A percentile compares a stretch with the other conserved stretches of the same genome.
phyloP scores from a whole-genome alignment of 2,888 invertebrate species.

The Dendrolimus houi region DNA sequence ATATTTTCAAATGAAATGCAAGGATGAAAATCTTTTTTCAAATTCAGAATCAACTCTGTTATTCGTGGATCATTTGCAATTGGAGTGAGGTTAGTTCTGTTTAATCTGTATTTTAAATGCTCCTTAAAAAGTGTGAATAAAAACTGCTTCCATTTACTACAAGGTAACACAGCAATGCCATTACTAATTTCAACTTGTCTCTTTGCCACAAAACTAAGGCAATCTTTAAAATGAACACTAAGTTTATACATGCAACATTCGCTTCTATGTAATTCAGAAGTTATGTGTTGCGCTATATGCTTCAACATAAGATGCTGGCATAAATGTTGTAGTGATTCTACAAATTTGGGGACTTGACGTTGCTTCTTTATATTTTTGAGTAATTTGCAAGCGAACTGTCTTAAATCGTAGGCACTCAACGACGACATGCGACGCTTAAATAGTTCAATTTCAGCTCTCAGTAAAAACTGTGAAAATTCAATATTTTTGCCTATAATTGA shows the following conservation, averaged over 20 bases:
- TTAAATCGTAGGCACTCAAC: slow-evolving; percentile 45
- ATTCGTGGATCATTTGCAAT: slow-evolving; percentile 52
- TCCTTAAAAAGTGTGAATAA: slow-evolving; percentile 60
- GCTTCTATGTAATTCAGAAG: slow-evolving; percentile 24
- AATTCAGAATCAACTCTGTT: slow-evolving; percentile 36
- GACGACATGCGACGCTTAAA: slow-evolving; percentile 38
- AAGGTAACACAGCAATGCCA: slow-evolving; percentile 72
- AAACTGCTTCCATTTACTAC: slow-evolving; percentile 73
- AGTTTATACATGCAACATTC: slow-evolving; percentile 40
- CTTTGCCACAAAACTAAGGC: slow-evolving; percentile 67
- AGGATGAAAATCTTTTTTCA: slow-evolving; percentile 27
- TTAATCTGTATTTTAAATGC: slow-evolving; percentile 49
- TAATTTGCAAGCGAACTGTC: slow-evolving; percentile 51
- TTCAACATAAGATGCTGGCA: slow-evolving; percentile 50
- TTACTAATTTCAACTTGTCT: slow-evolving; percentile 66
- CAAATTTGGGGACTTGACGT: slow-evolving; percentile 16
- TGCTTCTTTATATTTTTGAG: slow-evolving; percentile 39
- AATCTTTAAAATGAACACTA: slow-evolving; percentile 71
- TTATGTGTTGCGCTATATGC: slow-evolving; percentile 47
- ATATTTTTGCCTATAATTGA: slow-evolving; percentile 38
- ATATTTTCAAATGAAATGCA: slow-evolving; percentile 18
- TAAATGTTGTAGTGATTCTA: slow-evolving; percentile 36
- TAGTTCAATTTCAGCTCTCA: slow-evolving; percentile 45
- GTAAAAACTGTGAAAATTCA: slow-evolving; percentile 42
- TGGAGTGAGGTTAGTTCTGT: slow-evolving; percentile 28